phyloP scores from a whole-genome alignment of 1,140 invertebrate species.

The Agraylea sexmaculata region DNA sequence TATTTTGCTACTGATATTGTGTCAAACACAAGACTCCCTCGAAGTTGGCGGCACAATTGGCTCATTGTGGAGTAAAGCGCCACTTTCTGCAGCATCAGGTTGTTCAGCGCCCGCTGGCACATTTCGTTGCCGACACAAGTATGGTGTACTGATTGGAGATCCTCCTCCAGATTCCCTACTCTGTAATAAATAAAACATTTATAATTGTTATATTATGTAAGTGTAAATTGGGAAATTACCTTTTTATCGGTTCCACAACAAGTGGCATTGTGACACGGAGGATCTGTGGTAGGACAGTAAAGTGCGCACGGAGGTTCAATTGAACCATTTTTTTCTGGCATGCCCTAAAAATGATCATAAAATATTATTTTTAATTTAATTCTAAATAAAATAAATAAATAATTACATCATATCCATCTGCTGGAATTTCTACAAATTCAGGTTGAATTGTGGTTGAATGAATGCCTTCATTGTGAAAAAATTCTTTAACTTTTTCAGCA shows the following conservation, averaged over 20 bases:
- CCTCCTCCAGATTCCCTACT: conserved; percentile 60
- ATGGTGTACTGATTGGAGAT: conserved; percentile 64
- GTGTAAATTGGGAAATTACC: no score
- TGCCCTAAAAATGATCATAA: conserved; percentile 13
- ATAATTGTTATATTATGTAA: no score
- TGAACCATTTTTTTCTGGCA: conserved; percentile 20
- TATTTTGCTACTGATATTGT: no score
- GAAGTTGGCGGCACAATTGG: not conserved
- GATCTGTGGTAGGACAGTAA: conserved; percentile 75
- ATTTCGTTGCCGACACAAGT: conserved; percentile 62
- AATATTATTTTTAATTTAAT: not conserved
- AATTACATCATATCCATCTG: conserved; percentile 27
- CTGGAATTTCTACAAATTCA: conserved; percentile 71
- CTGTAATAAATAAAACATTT: conserved; percentile 32
- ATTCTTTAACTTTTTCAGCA: conserved; percentile 88
- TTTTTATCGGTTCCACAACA: conserved; percentile 53
- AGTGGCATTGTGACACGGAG: conserved; percentile 70
- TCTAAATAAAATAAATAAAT: conserved; percentile 1
- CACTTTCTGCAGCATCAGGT: conserved; percentile 18
- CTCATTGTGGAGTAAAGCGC: conserved; percentile 10
- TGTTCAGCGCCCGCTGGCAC: conserved; percentile 13
- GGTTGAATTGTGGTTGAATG: conserved; percentile 86
- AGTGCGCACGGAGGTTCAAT: conserved; percentile 55
- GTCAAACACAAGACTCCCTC: conserved; percentile 20
- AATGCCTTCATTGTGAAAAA: conserved; percentile 88